Base-by-base conservation (phyloP, 2,888 invertebrate species). In the Synanthedon tipuliformis region DNA sequence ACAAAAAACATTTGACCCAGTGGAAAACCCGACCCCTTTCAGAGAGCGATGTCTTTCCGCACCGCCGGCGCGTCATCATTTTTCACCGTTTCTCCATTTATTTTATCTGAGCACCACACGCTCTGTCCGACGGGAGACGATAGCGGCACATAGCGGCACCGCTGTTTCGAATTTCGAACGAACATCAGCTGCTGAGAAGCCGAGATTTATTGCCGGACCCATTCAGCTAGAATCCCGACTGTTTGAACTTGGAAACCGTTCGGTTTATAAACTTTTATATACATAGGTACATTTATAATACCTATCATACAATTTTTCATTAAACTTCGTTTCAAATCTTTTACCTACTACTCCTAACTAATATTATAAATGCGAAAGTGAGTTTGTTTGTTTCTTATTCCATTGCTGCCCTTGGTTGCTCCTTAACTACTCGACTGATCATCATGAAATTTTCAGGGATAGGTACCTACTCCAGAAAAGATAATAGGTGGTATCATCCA, bases 91-190 rank as follows among this genome's bases (percentile, higher is more conserved):
- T 72, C 81, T 78, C 83, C 86, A 85, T 86, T 85, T 85, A 84
- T 86, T 85, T 87, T 87, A 87, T 87, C 86, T 82, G 81, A 69
- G 78, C 81, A 75, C 76, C 81, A 71, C 85, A 85, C 84, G 79
- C 81, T 74, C 75, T 73, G 77, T 71, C 76, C 75, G 71, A 65
- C 69, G 64, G 67, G 63, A 64, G 63, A 66, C 73, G 75, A 78
- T 77, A 79, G 75, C 78, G 51, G 50, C 23, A 23, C 23, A 78
- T 77, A 79, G 75, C 78, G 54, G 40, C 50, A n/a, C 57, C 62
- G 63, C 71, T 75, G 72, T 82, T 78, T 81, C 80, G 78, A 75
- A 80, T 78, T 75, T 74, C 75, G 70, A 75, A 78, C 76, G 68
- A 69, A 78, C 78, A 81, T 85, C 82, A 82, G 81, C 83, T 81